These are phyloP conservation scores for Ophioninae sp. DNA, from an alignment of 2,888 invertebrate species.

Conservation along the genomic window DNA sequence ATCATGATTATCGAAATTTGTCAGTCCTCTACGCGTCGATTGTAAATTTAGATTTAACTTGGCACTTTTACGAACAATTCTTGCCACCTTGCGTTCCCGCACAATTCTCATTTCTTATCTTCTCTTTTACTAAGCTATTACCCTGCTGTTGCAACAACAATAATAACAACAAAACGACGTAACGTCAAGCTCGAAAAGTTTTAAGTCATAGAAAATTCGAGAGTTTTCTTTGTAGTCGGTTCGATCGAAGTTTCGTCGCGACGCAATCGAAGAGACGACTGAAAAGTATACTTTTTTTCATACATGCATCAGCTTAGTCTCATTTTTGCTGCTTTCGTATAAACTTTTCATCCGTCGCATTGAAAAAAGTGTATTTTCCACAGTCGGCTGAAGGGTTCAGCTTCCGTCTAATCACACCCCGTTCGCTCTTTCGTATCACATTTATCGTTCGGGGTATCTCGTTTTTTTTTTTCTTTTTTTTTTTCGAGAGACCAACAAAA, in stretches of 20 bases:
- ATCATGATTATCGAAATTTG: slow-evolving; percentile 24
- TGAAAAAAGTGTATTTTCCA: background rate
- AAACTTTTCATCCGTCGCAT: background rate
- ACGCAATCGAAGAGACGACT: background rate
- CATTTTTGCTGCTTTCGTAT: background rate
- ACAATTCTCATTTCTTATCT: background rate
- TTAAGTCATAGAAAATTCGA: background rate
- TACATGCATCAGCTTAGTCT: background rate
- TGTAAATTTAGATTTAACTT: slow-evolving; percentile 59
- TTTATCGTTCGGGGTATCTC: slow-evolving; percentile 34
- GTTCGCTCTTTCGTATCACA: slow-evolving; percentile 58
- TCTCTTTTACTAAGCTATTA: slow-evolving; percentile 22
- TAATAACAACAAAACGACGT: background rate
- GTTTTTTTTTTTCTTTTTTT: background rate
- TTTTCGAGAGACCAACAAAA: background rate
- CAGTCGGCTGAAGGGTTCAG: background rate
- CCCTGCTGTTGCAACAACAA: slow-evolving; percentile 19
- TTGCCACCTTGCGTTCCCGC: slow-evolving; percentile 40
- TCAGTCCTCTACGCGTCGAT: slow-evolving; percentile 5
- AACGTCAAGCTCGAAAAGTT: background rate
- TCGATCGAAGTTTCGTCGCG: background rate
- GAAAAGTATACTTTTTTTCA: background rate
- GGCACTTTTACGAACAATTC: slow-evolving; percentile 56
- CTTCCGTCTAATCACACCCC: slow-evolving; percentile 21
- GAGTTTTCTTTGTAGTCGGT: background rate